Evolutionary conservation across 2,113 vertebrate genomes (phyloP).

Genomic region (Casuarius casuarius): DNA sequence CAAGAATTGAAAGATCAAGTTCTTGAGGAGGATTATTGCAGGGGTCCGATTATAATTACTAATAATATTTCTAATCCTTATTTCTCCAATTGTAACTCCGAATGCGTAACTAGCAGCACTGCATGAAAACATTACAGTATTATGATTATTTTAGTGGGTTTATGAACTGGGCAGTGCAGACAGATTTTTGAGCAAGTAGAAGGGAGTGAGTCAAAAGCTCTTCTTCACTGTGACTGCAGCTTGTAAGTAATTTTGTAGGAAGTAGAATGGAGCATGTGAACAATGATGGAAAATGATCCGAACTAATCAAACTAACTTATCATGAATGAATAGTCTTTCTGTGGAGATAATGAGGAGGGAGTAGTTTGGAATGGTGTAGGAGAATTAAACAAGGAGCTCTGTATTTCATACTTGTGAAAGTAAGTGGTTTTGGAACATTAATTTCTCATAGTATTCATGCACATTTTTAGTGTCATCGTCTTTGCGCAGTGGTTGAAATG

Average conservation of each 20-base stretch:
- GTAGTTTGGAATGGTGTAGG: constrained; percentile 30
- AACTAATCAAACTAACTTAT: neutral
- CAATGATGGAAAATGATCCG: neutral
- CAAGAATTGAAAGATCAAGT: neutral
- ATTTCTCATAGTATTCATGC: neutral
- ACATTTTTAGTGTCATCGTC: neutral
- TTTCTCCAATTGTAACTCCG: neutral
- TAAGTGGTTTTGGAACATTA: neutral
- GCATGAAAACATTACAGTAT: neutral
- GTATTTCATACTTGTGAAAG: neutral
- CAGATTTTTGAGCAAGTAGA: constrained; percentile 12
- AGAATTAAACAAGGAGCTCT: constrained; percentile 10
- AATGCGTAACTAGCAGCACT: neutral
- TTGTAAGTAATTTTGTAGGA: constrained; percentile 37
- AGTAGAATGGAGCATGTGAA: constrained; percentile 14
- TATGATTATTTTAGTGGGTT: neutral
- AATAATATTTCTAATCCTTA: neutral
- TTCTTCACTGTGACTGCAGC: neutral
- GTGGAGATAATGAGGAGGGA: constrained; percentile 17
- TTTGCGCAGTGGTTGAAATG: neutral
- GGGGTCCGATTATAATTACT: constrained; percentile 28
- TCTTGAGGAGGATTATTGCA: neutral
- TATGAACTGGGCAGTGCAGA: neutral
- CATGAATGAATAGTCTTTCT: constrained; percentile 56
- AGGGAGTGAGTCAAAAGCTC: neutral